Percentiles rank a stretch among this genome's conserved stretches.
These are phyloP conservation scores for Leiothrix lutea DNA, from an alignment of 2,113 vertebrate species.

Conservation along the genomic window DNA sequence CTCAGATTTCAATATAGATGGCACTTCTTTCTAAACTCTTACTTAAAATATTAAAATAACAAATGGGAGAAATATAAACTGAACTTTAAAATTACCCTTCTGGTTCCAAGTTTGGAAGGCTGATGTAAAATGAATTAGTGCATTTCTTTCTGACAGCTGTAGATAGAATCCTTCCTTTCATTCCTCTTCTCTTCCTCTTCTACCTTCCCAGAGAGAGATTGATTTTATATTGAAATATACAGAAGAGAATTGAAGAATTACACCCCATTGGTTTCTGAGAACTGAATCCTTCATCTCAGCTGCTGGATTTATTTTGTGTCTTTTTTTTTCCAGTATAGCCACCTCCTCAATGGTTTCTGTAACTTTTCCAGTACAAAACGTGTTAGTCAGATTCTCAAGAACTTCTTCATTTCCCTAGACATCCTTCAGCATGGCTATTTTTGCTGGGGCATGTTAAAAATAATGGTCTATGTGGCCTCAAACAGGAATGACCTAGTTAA, in stretches of 20 bases:
- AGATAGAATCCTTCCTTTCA: neutral
- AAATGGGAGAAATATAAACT: neutral
- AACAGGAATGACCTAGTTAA: neutral
- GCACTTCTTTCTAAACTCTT: neutral
- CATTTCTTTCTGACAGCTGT: neutral
- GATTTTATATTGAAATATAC: neutral
- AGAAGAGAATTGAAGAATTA: neutral
- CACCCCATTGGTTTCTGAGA: neutral
- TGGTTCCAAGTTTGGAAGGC: neutral
- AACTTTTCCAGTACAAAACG: neutral
- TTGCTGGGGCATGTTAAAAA: neutral
- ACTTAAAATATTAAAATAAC: neutral
- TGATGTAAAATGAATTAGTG: neutral
- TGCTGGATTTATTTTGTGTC: neutral
- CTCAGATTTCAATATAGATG: neutral
- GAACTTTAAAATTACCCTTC: neutral
- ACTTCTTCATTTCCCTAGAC: neutral
- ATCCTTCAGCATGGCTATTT: neutral
- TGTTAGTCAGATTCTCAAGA: neutral
- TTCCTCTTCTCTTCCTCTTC: neutral
- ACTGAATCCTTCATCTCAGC: neutral
- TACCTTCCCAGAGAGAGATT: neutral
- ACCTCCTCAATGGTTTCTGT: neutral
- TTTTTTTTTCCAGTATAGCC: neutral
- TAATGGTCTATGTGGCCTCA: neutral